Evolutionary conservation across 1,140 invertebrate genomes (phyloP).

Genomic region (Stegodyphus mimosarum): DNA sequence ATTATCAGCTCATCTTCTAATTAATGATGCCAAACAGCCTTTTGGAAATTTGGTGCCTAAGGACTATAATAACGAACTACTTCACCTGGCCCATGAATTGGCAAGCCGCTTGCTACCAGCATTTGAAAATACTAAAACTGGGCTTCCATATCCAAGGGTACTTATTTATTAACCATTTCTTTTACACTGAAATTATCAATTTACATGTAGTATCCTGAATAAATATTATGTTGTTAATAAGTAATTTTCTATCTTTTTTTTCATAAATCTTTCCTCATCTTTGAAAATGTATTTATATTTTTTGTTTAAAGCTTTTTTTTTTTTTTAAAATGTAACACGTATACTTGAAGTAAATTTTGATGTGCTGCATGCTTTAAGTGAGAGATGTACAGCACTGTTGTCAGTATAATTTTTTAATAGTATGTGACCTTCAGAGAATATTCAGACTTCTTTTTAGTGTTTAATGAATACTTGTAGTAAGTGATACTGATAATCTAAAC

Average conservation of each 20-base stretch:
- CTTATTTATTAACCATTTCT: conserved; percentile 24
- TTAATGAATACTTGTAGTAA: too few species aligned
- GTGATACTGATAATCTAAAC: too few species aligned
- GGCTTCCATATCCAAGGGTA: conserved; percentile 76
- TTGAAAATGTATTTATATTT: too few species aligned
- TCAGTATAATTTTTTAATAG: too few species aligned
- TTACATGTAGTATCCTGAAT: background rate
- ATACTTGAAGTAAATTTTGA: too few species aligned
- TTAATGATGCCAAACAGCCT: conserved; percentile 72
- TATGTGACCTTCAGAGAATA: too few species aligned
- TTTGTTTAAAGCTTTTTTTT: too few species aligned
- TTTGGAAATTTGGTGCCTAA: conserved; percentile 74
- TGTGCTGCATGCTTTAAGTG: too few species aligned
- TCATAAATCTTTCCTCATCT: background rate
- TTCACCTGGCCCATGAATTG: conserved; percentile 75
- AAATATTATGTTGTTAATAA: background rate
- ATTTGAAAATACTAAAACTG: conserved; percentile 73
- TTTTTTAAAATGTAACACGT: too few species aligned
- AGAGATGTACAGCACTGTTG: too few species aligned
- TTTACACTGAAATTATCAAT: background rate
- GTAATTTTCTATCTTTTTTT: background rate
- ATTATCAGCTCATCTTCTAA: conserved; percentile 78
- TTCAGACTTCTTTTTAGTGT: too few species aligned
- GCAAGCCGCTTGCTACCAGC: conserved; percentile 74
- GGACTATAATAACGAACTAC: conserved; percentile 75